phyloP scores from a whole-genome alignment of 2,888 invertebrate genomes.

The Apodemia hepburni region DNA sequence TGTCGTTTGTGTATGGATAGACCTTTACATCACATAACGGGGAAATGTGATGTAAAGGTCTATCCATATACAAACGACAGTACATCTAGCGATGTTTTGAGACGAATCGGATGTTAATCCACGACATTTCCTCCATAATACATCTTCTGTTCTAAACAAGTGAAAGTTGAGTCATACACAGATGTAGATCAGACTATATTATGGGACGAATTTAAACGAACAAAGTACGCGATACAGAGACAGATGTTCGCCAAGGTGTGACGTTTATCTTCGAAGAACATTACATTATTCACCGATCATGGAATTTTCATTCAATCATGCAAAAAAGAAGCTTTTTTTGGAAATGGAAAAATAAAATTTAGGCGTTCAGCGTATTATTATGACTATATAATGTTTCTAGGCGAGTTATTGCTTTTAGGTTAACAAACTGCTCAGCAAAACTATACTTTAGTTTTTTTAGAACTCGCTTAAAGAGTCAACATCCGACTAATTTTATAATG shows the following conservation, averaged over 20 bases:
- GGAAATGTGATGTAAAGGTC: constrained; percentile 1
- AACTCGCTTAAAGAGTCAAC: no score
- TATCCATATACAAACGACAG: not conserved
- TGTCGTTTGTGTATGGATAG: not conserved
- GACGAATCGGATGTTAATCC: not conserved
- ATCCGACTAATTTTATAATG: no score
- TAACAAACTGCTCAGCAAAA: no score
- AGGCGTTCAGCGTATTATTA: no score
- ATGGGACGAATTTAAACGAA: not conserved
- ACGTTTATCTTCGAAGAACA: constrained; percentile 31
- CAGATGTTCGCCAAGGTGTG: constrained; percentile 20
- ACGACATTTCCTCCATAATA: not conserved
- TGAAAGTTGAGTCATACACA: not conserved
- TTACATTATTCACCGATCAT: constrained; percentile 21
- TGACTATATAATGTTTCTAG: no score
- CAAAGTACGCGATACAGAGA: not conserved
- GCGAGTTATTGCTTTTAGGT: no score
- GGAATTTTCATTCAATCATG: no score
- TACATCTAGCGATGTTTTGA: not conserved
- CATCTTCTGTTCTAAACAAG: not conserved
- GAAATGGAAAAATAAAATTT: no score
- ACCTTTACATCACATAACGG: constrained; percentile 2
- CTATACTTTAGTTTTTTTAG: no score
- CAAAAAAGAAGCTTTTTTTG: no score
- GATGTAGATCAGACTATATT: not conserved